phyloP scores from a whole-genome alignment of 2,797 vertebrate species.

The Oryzias sinensis region DNA sequence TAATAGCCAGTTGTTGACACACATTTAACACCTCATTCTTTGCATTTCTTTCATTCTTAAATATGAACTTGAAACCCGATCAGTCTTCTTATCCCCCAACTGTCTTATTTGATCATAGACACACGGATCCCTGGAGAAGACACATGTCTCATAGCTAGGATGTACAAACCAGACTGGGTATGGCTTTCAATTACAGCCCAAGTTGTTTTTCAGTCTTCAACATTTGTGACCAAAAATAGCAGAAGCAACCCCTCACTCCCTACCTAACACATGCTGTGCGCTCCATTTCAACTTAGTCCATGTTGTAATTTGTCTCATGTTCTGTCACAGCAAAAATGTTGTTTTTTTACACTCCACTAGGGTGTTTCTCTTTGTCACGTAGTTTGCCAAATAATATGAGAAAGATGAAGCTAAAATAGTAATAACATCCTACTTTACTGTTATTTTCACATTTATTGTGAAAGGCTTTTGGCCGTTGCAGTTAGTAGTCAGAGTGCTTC shows the following conservation, averaged over 20 bases:
- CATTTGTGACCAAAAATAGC: slow-evolving; percentile 16
- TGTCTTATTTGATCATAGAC: slow-evolving; percentile 43
- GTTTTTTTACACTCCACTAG: slow-evolving; percentile 73
- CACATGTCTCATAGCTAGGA: slow-evolving; percentile 20
- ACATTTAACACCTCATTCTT: slow-evolving; percentile 20
- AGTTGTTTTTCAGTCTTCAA: slow-evolving; percentile 19
- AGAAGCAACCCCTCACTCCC: slow-evolving; percentile 17
- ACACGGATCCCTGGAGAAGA: slow-evolving; percentile 27
- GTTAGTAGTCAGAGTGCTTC: slow-evolving; percentile 42
- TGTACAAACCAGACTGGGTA: slow-evolving; percentile 14
- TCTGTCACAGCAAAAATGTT: slow-evolving; percentile 45
- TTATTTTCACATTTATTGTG: slow-evolving; percentile 32
- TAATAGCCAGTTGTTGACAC: slow-evolving; percentile 25
- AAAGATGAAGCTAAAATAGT: slow-evolving; percentile 40
- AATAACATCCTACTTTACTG: slow-evolving; percentile 8
- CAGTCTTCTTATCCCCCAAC: slow-evolving; percentile 22
- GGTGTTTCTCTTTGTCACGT: slow-evolving; percentile 58
- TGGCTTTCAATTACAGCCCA: slow-evolving; percentile 31
- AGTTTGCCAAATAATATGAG: slow-evolving; percentile 52
- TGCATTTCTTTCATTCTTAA: slow-evolving; percentile 22
- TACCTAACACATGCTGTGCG: slow-evolving; percentile 24
- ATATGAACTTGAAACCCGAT: slow-evolving; percentile 24
- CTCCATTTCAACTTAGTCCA: slow-evolving; percentile 33
- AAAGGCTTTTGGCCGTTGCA: slow-evolving; percentile 31
- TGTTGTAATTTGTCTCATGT: slow-evolving; percentile 61